Evolutionary conservation across 35 echinoderm and acorn worm species (phyloP).

Genomic region (Holothuria glaberrima): DNA sequence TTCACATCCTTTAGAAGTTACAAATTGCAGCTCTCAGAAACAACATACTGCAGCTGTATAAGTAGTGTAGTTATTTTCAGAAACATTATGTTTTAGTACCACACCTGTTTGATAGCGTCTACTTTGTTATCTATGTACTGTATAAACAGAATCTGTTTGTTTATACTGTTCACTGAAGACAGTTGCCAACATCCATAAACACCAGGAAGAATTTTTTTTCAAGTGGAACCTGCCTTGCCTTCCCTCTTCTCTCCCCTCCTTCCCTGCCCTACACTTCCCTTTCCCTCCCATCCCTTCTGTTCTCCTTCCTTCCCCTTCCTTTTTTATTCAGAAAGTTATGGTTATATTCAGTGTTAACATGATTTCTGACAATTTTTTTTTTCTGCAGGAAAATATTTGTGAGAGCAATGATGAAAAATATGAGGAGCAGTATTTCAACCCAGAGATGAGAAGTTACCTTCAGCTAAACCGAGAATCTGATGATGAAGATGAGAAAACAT

Average conservation of each 20-base stretch:
- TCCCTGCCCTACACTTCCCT: not conserved
- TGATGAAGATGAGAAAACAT: conserved; percentile 37
- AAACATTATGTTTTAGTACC: no score
- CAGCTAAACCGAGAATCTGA: conserved; percentile 42
- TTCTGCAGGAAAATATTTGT: not conserved
- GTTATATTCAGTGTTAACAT: not conserved
- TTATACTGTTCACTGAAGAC: not conserved
- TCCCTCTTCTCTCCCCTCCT: not conserved
- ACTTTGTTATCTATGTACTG: no score
- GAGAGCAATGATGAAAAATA: conserved; percentile 31
- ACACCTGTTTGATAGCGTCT: no score
- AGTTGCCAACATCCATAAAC: no score
- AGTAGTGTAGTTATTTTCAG: no score
- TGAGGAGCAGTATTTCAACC: conserved; percentile 44
- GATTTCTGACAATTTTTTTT: not conserved
- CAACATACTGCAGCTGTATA: no score
- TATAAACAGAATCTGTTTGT: not conserved
- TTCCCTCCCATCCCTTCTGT: not conserved
- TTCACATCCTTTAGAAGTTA: no score
- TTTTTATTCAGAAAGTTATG: no score
- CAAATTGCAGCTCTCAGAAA: no score
- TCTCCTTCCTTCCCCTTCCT: not conserved
- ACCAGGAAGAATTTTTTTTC: no score
- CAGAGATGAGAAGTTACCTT: conserved; percentile 47
- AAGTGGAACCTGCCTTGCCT: not conserved